Base-by-base conservation (phyloP, 2,888 invertebrate genomes). In the Stegana nigrithorax region DNA sequence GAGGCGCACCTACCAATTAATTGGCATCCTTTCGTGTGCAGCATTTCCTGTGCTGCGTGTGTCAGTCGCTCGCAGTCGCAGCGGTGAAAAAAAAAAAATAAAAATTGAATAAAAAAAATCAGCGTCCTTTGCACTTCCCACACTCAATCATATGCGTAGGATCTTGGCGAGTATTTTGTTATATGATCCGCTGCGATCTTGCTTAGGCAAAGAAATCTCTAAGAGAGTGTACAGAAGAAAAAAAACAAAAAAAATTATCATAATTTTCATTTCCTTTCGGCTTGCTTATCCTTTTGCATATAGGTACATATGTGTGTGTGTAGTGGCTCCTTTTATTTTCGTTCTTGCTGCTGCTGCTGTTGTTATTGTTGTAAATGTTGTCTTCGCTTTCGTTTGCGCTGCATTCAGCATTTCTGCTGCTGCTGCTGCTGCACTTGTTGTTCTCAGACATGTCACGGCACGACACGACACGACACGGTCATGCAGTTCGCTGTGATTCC, bases 221-320 rank as follows among this genome's bases (percentile, higher is more conserved):
- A 14, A 6, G 6, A 14, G 27, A 17, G 27, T 29, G 17, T 14
- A 32, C 14, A 78, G 75, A 79, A 79, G n/a, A n/a, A 50, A 65
- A 60, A 56, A 67, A 59, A 19, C 44, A 60, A 60, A 62, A 62
- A 62, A 65, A 78, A 80, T 80, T 78, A 76, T 76, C 72, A 76
- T 80, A 76, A 80, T 73, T 80, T 76, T 67, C 78, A 75, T 76
- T 76, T 76, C 80, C 78, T 79, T 67, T 74, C 71, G 8, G 69
- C 68, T 75, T 72, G 67, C 73, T 75, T 75, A 75, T 75, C 78
- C 78, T 78, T 75, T 78, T 65, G 65, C 58, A 57, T 57, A 57
- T 44, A 45, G 32, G 32, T 12, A 12, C 12, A 32, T 32, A 8
- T 32, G 32, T 8, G 32, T 32, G 32, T 32, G 42, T 42, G 42